These are phyloP conservation scores for Cephus runcator DNA, from an alignment of 2,888 invertebrate species.

Conservation along the genomic window DNA sequence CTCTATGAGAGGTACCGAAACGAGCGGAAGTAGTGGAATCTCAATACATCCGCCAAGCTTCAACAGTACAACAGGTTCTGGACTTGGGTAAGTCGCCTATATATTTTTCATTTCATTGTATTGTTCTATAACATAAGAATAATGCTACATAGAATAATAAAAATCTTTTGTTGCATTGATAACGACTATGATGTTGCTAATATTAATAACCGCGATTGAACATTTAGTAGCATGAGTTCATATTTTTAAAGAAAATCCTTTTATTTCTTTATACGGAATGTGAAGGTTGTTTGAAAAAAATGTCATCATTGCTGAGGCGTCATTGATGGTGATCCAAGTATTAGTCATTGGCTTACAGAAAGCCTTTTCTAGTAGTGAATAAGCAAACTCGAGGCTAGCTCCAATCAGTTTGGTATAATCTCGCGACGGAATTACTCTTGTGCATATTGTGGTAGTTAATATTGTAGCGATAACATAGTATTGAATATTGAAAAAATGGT, in stretches of 20 bases:
- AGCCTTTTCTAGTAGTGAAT: slow-evolving; percentile 15
- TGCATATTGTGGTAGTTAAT: neutral
- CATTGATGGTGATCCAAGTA: slow-evolving; percentile 34
- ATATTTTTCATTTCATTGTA: slow-evolving; percentile 2
- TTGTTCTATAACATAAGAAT: neutral
- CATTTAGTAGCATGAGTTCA: neutral
- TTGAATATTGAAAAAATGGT: neutral
- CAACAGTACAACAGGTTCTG: slow-evolving; percentile 38
- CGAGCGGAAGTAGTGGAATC: slow-evolving; percentile 47
- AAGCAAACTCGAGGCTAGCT: slow-evolving; percentile 36
- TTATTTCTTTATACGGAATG: neutral
- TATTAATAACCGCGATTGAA: neutral
- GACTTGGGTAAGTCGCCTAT: slow-evolving; percentile 41
- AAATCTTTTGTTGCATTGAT: neutral
- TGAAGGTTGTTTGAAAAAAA: neutral
- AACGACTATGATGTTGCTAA: neutral
- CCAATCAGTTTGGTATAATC: slow-evolving; percentile 28
- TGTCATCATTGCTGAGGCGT: neutral
- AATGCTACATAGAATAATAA: neutral
- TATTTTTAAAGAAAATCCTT: neutral
- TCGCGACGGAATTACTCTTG: neutral
- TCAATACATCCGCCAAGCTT: slow-evolving; percentile 44
- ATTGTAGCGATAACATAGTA: neutral
- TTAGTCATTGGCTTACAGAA: neutral
- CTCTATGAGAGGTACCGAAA: slow-evolving; percentile 18